A percentile compares a stretch with the other conserved stretches of the same genome.
These are phyloP conservation scores for Dysidea cf. avara DNA, from an alignment of 37 sponge, comb jelly and placozoan species.

Conservation along the genomic window DNA sequence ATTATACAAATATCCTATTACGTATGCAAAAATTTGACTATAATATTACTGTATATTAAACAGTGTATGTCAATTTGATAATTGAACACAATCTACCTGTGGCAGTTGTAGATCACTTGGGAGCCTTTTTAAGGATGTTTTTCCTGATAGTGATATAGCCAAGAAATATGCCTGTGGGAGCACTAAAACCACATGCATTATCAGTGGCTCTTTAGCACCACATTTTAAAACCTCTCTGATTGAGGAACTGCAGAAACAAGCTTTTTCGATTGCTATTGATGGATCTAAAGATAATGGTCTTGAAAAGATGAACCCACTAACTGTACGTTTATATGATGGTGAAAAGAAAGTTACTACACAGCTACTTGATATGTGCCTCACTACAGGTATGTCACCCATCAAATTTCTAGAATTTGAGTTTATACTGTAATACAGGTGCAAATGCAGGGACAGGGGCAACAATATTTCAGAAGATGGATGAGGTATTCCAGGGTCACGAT, in stretches of 20 bases:
- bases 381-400: conserved; percentile 12
- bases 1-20: no score
- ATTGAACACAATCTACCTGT: conserved; percentile 55
- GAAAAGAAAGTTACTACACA: conserved; percentile 28
- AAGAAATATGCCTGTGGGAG: conserved; percentile 28
- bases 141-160: conserved; percentile 56
- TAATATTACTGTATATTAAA: neutral
- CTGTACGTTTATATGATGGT: conserved; percentile 38
- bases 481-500: neutral
- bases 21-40: no score
- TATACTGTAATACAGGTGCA: neutral
- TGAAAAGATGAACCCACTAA: conserved; percentile 67
- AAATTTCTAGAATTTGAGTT: no score
- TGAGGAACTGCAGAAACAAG: conserved; percentile 27
- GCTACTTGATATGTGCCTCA: conserved; percentile 62
- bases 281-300: conserved; percentile 67
- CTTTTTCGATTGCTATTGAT: conserved; percentile 62
- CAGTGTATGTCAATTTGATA: conserved; percentile 32
- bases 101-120: conserved; percentile 55
- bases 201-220: conserved; percentile 60
- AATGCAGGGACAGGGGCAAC: conserved; percentile 31
- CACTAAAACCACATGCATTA: conserved; percentile 70
- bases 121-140: conserved; percentile 43
- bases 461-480: conserved; percentile 59
- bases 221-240: conserved; percentile 36